phyloP scores from a whole-genome alignment of 2,797 vertebrate genomes.

The Protosalanx chinensis region DNA sequence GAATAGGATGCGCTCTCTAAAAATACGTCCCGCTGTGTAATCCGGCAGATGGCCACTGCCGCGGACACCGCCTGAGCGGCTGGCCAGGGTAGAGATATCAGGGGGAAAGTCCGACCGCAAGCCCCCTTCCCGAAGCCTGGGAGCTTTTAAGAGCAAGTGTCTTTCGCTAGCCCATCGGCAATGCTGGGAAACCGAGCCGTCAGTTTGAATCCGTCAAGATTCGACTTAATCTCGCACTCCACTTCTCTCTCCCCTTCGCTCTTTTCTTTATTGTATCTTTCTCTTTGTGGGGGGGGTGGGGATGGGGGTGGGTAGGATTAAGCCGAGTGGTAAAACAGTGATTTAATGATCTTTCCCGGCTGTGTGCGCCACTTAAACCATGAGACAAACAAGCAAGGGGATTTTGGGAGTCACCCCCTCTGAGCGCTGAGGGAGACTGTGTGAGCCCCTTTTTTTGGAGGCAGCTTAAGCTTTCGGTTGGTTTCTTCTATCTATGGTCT shows the following conservation, averaged over 20 bases:
- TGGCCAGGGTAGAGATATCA: slow-evolving; percentile 57
- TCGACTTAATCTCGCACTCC: slow-evolving; percentile 67
- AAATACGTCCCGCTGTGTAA: slow-evolving; percentile 73
- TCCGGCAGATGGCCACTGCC: slow-evolving; percentile 75
- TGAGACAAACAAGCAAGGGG: slow-evolving; percentile 71
- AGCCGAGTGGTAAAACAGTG: slow-evolving; percentile 81
- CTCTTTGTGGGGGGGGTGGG: slow-evolving; percentile 61
- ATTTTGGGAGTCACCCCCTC: slow-evolving; percentile 70
- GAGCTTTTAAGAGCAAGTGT: slow-evolving; percentile 62
- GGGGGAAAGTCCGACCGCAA: slow-evolving; percentile 60
- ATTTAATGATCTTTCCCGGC: slow-evolving; percentile 82
- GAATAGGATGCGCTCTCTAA: slow-evolving; percentile 78
- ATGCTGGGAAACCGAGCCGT: slow-evolving; percentile 77
- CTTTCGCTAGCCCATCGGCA: slow-evolving; percentile 64
- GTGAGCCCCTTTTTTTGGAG: slow-evolving; percentile 64
- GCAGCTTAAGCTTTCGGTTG: slow-evolving; percentile 59
- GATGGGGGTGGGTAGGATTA: slow-evolving; percentile 67
- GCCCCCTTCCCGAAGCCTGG: slow-evolving; percentile 48
- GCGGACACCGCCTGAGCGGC: slow-evolving; percentile 57
- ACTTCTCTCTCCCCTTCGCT: slow-evolving; percentile 48
- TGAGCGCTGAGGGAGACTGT: slow-evolving; percentile 60
- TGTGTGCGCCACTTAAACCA: slow-evolving; percentile 74
- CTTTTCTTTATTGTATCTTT: slow-evolving; percentile 67
- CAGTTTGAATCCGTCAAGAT: slow-evolving; percentile 78
- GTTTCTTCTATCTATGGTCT: slow-evolving; percentile 59